phyloP scores from a whole-genome alignment of 2,113 vertebrate genomes.

The Falco punctatus region DNA sequence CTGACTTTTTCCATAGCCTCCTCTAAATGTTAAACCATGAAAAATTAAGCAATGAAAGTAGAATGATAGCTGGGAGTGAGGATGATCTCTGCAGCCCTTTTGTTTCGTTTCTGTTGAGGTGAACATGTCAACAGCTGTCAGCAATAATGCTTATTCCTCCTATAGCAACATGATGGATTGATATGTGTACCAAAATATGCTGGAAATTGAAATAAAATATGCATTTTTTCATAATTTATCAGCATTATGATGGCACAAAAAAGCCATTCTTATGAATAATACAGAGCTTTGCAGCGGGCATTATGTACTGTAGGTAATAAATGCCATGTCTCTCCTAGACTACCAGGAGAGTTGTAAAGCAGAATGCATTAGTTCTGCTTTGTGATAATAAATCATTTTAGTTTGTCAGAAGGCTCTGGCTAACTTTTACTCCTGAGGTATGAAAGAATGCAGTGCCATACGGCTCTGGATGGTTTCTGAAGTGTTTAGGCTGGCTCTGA shows the following conservation, averaged over 20 bases:
- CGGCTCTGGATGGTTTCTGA: constrained; percentile 76
- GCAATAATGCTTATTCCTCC: constrained; percentile 57
- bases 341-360: constrained; percentile 88
- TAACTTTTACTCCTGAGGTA: constrained; percentile 82
- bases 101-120: constrained; percentile 63
- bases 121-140: constrained; percentile 71
- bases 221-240: constrained; percentile 90
- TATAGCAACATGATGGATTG: constrained; percentile 73
- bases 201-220: constrained; percentile 88
- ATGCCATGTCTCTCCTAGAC: constrained; percentile 77
- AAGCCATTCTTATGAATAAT: constrained; percentile 94
- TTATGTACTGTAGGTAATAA: constrained; percentile 88
- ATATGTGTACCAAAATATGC: constrained; percentile 82
- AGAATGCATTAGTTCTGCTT: constrained; percentile 86
- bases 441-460: constrained; percentile 74
- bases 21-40: constrained; percentile 45
- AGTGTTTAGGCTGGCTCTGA: constrained; percentile 76
- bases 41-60: constrained; percentile 57
- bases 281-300: constrained; percentile 82
- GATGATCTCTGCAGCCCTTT: constrained; percentile 49
- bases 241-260: constrained; percentile 80
- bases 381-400: constrained; percentile 90
- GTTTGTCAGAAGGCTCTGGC: constrained; percentile 76
- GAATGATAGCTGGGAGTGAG: constrained; percentile 28
- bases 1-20: constrained; percentile 49